phyloP scores from a whole-genome alignment of 2,797 vertebrate genomes.

The Sylvilagus floridanus region DNA sequence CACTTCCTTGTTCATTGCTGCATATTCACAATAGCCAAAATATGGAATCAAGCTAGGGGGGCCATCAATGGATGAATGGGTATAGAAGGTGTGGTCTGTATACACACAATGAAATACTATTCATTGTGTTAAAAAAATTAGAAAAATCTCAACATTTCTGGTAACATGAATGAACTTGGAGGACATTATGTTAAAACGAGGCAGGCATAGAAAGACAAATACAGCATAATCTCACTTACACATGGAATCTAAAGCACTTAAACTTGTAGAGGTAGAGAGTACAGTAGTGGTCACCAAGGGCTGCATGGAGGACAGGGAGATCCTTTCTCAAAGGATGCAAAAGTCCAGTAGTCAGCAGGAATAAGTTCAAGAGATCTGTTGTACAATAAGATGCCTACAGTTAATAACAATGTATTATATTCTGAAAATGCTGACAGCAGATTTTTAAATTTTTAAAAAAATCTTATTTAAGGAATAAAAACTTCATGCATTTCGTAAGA shows the following conservation, averaged over 20 bases:
- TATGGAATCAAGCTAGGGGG: accelerated
- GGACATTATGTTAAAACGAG: neutral
- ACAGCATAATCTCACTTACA: no score
- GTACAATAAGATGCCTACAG: neutral
- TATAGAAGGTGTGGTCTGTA: neutral
- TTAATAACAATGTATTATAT: neutral
- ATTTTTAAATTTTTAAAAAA: neutral
- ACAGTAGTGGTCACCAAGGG: neutral
- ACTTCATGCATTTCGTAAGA: no score
- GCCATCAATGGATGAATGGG: neutral
- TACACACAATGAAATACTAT: no score
- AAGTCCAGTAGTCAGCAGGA: neutral
- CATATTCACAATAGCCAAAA: neutral
- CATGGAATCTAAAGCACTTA: neutral
- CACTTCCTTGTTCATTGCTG: neutral
- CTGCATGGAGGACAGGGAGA: accelerated
- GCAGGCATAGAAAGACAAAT: neutral
- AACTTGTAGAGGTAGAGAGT: neutral
- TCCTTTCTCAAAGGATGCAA: neutral
- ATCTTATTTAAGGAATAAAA: no score
- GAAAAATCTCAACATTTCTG: neutral
- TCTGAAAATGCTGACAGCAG: neutral
- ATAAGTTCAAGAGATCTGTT: neutral
- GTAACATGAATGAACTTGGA: neutral
- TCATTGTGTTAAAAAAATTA: neutral